These are phyloP conservation scores for Antheraea mylitta DNA, from an alignment of 1,140 invertebrate species.

Conservation along the genomic window DNA sequence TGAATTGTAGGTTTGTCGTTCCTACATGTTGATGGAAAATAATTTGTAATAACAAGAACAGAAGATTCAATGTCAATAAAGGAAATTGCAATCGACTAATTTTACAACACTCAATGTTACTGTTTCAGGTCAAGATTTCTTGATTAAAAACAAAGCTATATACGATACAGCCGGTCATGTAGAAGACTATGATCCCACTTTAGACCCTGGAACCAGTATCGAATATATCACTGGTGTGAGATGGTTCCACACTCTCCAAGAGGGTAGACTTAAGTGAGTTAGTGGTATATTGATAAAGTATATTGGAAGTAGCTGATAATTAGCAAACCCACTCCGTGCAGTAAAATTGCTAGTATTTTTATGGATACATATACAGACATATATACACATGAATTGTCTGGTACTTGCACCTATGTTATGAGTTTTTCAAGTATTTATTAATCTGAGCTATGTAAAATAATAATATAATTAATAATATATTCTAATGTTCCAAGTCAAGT, in stretches of 20 bases:
- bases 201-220: slow-evolving; percentile 22
- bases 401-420: too few species aligned
- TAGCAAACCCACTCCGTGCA: too few species aligned
- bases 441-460: too few species aligned
- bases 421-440: too few species aligned
- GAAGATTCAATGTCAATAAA: background rate
- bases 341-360: too few species aligned
- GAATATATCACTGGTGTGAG: slow-evolving; percentile 27
- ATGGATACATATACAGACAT: too few species aligned
- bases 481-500: too few species aligned
- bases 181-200: slow-evolving; percentile 25
- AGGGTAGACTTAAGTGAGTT: slow-evolving; percentile 35
- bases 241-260: slow-evolving; percentile 40
- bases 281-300: background rate
- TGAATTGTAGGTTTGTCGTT: too few species aligned
- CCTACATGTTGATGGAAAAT: too few species aligned
- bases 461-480: too few species aligned
- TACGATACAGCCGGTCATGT: slow-evolving; percentile 28
- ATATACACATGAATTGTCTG: too few species aligned
- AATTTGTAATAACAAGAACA: too few species aligned
- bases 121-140: slow-evolving; percentile 26
- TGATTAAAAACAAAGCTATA: slow-evolving; percentile 26
- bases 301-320: background rate
- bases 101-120: background rate
- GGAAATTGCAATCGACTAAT: background rate